Base-by-base conservation (phyloP, 1,140 invertebrate species). In the Atta cephalotes region DNA sequence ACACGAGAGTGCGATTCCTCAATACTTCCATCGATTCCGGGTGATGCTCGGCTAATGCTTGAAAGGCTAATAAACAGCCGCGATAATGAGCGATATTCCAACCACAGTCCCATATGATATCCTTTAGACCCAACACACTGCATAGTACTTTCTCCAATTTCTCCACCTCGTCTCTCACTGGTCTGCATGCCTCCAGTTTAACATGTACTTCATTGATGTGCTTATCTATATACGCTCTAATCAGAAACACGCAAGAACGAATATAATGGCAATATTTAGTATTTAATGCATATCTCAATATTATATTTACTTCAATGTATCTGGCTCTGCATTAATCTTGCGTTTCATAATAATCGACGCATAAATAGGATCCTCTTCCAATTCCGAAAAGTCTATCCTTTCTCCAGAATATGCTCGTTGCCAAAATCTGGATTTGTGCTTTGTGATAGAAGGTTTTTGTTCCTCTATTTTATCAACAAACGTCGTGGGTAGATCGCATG, bases 1-100 rank as follows among this genome's bases (percentile, higher is more conserved):
- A 97, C 1, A 98, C 97, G 53, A 99, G 94, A 35, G 96, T 97
- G 87, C 97, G 95, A 92, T 96, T 96, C 95, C 96, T 96, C 28
- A 98, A 94, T 84, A 96, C 95, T n/a, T 94, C 80, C 96, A 98
- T 97, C 79, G 96, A 94, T 65, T 97, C 95, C 0, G 96, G 95
- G 95, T 98, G 97, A 89, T 98, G 97, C 71, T 96, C 94, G 1
- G 96, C 95, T 21, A 98, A 94, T 4, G 97, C 96, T 76, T 96
- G 96, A 63, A 98, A 96, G 90, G 97, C 98, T 92, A 97, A 96
- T 1, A 98, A 95, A 91, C 97, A 98, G 21, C 98, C 98, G 88
- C 98, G 96, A 91, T 98, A 98, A 92, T 98, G 98, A 86, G 97
- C 97, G 31, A 97, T 97, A 92, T 98, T 98, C 98, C 98, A 99